Evolutionary conservation across 2,888 invertebrate genomes (phyloP).

Genomic region (Diachrysia chrysitis): DNA sequence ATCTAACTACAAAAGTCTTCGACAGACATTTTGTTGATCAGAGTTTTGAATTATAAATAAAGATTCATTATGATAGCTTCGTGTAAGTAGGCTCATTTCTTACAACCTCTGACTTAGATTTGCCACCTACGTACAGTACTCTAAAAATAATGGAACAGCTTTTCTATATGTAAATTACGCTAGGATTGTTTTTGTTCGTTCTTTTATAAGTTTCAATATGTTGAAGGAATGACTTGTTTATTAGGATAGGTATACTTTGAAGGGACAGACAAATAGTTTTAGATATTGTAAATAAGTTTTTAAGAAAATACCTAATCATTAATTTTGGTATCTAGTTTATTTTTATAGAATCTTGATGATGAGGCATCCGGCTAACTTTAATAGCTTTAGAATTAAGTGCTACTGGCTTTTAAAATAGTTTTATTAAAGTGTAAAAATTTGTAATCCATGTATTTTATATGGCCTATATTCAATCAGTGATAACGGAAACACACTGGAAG

Average conservation of each 20-base stretch:
- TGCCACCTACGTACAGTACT: conserved; percentile 17
- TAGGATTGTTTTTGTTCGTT: background rate
- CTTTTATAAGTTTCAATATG: background rate
- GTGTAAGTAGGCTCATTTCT: conserved; percentile 39
- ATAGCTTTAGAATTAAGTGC: too few relatives aligned
- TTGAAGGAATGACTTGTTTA: background rate
- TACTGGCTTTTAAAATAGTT: too few relatives aligned
- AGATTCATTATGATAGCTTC: conserved; percentile 48
- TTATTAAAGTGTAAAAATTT: too few relatives aligned
- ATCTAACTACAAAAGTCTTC: conserved; percentile 34
- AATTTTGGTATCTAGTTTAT: too few relatives aligned
- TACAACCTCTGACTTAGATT: conserved; percentile 25
- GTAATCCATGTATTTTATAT: too few relatives aligned
- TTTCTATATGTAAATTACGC: background rate
- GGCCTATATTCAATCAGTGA: too few relatives aligned
- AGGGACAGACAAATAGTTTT: too few relatives aligned
- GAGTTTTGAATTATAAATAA: conserved; percentile 60
- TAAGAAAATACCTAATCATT: too few relatives aligned
- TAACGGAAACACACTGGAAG: too few relatives aligned
- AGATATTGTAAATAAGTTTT: too few relatives aligned
- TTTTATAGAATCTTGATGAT: too few relatives aligned
- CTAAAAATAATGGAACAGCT: conserved; percentile 8
- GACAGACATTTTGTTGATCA: conserved; percentile 50
- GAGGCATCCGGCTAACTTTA: too few relatives aligned
- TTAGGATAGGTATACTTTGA: background rate